A percentile compares a stretch with the other conserved stretches of the same genome.
Conservation (phyloP, 2,797 vertebrate genomes). For the Mallotus villosus region DNA sequence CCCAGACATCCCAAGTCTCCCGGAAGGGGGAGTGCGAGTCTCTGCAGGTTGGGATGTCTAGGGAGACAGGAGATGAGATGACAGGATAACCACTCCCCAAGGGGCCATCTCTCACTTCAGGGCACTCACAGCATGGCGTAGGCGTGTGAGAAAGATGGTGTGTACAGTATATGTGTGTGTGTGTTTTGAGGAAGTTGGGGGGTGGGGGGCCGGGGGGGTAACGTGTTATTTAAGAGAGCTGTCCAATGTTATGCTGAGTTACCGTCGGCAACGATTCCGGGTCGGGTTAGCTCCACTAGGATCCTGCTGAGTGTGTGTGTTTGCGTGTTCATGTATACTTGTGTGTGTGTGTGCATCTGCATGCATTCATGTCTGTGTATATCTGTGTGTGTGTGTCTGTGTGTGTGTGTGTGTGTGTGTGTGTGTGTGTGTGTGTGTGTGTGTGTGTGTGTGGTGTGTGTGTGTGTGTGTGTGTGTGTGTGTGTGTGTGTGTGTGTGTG, state of each 20-base stretch:
- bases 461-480: too few species aligned
- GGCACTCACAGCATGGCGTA: neutral
- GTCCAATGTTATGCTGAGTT: constrained; percentile 3
- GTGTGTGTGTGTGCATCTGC: constrained; percentile 11
- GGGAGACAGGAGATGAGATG: neutral
- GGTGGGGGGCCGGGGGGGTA: neutral
- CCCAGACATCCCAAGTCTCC: too few species aligned
- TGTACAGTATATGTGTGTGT: neutral
- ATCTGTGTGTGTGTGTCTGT: neutral
- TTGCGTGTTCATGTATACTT: neutral
- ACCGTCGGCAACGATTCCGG: neutral
- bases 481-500: too few species aligned
- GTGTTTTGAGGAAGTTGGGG: neutral
- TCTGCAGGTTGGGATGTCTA: too few species aligned
- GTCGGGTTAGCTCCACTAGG: too few species aligned
- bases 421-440: too few species aligned
- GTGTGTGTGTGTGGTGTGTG: too few species aligned
- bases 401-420: neutral
- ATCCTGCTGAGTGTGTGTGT: constrained; percentile 1
- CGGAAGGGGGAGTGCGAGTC: too few species aligned
- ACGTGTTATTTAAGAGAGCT: neutral
- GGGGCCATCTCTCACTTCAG: neutral
- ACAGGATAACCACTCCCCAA: neutral
- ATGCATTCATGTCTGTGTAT: constrained; percentile 10
- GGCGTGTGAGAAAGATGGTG: neutral